Percentiles rank a stretch among this genome's conserved stretches.
Evolutionary conservation across 2,888 invertebrate species (phyloP).

Genomic region (Crioceris asparagi): DNA sequence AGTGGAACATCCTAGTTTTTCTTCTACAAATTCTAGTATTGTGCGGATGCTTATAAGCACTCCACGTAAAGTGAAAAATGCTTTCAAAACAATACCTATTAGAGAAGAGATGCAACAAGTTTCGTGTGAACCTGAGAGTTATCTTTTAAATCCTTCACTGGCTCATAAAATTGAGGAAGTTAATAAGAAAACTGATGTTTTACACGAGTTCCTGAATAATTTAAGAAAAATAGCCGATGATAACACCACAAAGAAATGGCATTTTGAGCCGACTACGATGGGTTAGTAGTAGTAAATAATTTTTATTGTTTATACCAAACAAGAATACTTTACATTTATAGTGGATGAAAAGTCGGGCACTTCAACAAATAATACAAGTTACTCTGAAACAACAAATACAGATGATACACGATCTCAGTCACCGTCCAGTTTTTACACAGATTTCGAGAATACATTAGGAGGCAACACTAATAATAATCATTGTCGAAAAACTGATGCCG

Average conservation of each 20-base stretch:
- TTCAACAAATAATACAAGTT: slow-evolving; percentile 13
- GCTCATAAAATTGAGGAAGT: slow-evolving; percentile 15
- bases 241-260: no score
- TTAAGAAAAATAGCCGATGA: slow-evolving; percentile 13
- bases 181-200: slow-evolving; percentile 16
- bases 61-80: slow-evolving; percentile 20
- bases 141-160: no score
- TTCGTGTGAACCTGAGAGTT: no score
- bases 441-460: slow-evolving; percentile 17
- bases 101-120: no score
- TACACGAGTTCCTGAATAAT: slow-evolving; percentile 20
- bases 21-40: slow-evolving; percentile 37
- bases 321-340: neutral
- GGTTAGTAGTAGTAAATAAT: no score
- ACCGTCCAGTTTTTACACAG: slow-evolving; percentile 19
- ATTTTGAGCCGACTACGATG: no score
- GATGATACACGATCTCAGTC: slow-evolving; percentile 9
- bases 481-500: slow-evolving; percentile 13
- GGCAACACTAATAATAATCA: slow-evolving; percentile 2
- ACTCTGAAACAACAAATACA: slow-evolving; percentile 17
- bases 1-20: slow-evolving; percentile 62
- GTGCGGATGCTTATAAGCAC: slow-evolving; percentile 30
- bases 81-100: slow-evolving; percentile 36
- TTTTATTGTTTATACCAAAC: neutral
- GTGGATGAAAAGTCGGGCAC: neutral